Percentiles rank a stretch among this genome's conserved stretches.
Conservation (phyloP, 2,113 vertebrate genomes). For the Actenoides lindsayi region DNA sequence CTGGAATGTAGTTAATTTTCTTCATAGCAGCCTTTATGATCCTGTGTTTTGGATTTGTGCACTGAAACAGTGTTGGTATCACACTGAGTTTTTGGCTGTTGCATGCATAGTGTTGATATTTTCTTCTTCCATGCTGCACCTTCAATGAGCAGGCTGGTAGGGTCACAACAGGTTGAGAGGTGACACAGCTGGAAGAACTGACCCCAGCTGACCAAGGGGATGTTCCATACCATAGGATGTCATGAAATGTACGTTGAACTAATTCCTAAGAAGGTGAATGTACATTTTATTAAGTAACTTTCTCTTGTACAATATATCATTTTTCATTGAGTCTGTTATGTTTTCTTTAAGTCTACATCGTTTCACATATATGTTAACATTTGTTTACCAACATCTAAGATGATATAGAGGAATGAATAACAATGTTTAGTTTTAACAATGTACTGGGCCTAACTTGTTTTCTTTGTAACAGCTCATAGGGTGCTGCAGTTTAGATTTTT, state of each 20-base stretch:
- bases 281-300: not conserved
- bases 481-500: not conserved
- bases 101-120: not conserved
- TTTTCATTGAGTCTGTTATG: not conserved
- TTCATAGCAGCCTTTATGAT: not conserved
- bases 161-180: rapidly evolving
- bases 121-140: not conserved
- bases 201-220: not conserved
- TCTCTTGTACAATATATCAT: rapidly evolving
- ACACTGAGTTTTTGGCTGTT: not conserved
- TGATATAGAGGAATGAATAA: not conserved
- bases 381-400: not conserved
- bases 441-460: not conserved
- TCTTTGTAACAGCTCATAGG: not conserved
- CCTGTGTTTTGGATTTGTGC: not conserved
- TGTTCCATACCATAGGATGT: not conserved
- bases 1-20: not conserved
- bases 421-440: not conserved
- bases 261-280: not conserved
- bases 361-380: not conserved
- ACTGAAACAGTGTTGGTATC: not conserved
- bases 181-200: too few relatives aligned
- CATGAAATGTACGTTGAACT: not conserved
- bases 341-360: not conserved
- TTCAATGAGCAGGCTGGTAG: rapidly evolving